Evolutionary conservation across 2,888 invertebrate genomes (phyloP).

Genomic region (Sarcophaga subvicina): DNA sequence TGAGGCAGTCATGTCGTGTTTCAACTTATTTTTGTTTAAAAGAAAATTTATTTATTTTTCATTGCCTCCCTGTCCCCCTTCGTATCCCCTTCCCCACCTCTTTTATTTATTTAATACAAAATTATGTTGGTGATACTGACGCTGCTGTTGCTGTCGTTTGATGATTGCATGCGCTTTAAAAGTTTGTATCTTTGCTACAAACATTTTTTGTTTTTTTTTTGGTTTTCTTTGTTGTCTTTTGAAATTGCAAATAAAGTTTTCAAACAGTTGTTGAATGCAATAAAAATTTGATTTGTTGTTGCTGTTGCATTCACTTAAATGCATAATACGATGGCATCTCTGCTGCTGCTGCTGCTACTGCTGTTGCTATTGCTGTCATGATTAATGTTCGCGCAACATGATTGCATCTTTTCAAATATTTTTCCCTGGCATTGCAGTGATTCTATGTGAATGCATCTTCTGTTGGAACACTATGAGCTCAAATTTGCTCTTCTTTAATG

Average conservation of each 20-base stretch:
- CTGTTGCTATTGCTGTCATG: slow-evolving; percentile 20
- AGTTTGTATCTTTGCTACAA: neutral
- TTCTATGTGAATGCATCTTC: neutral
- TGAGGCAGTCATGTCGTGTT: slow-evolving; percentile 23
- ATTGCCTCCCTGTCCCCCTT: neutral
- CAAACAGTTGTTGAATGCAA: slow-evolving; percentile 36
- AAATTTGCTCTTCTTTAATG: neutral
- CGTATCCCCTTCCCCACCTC: fast-evolving
- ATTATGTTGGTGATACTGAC: neutral
- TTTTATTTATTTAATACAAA: neutral
- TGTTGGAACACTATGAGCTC: neutral
- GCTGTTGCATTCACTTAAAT: slow-evolving; percentile 13
- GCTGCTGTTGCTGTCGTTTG: neutral
- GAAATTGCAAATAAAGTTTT: slow-evolving; percentile 19
- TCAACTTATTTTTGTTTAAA: neutral
- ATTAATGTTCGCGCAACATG: slow-evolving; percentile 42
- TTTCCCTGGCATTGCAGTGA: neutral
- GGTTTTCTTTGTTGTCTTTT: neutral
- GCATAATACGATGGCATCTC: neutral
- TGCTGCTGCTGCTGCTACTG: neutral
- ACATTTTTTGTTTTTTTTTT: neutral
- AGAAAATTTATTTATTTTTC: slow-evolving; percentile 10
- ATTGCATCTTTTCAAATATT: slow-evolving; percentile 3
- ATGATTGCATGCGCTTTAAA: neutral
- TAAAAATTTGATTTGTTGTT: slow-evolving; percentile 25